These are phyloP conservation scores for Hirtodrosophila trivittata DNA, from an alignment of 2,888 invertebrate genomes.

Conservation along the genomic window DNA sequence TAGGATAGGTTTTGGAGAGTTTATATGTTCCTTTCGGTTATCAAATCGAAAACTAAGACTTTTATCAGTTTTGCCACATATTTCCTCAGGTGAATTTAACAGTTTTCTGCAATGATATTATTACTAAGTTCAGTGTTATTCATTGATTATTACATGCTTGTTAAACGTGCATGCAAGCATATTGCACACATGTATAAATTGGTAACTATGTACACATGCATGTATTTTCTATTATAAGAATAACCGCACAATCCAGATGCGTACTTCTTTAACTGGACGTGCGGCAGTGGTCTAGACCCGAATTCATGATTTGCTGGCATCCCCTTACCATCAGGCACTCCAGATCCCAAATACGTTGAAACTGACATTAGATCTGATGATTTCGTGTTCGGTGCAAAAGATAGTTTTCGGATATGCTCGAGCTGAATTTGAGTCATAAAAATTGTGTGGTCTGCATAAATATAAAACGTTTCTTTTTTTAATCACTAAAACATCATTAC, in stretches of 20 bases:
- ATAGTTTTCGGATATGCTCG: constrained; percentile 81
- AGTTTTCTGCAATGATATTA: constrained; percentile 55
- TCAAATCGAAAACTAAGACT: constrained; percentile 62
- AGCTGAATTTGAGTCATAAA: constrained; percentile 82
- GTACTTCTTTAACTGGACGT: constrained; percentile 73
- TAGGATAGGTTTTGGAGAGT: background rate
- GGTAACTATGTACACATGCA: too few species aligned
- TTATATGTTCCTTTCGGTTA: constrained; percentile 21
- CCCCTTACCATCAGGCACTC: constrained; percentile 33
- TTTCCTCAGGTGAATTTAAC: constrained; percentile 53
- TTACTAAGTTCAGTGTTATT: background rate
- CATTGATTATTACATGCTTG: constrained; percentile 10
- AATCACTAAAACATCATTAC: too few species aligned
- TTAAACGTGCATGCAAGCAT: too few species aligned
- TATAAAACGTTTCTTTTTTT: background rate
- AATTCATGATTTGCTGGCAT: constrained; percentile 30
- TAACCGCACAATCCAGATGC: constrained; percentile 46
- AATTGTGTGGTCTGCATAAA: constrained; percentile 74
- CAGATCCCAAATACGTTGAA: constrained; percentile 17
- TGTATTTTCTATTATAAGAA: too few species aligned
- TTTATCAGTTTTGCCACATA: constrained; percentile 75
- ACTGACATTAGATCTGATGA: constrained; percentile 30
- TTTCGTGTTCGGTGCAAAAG: constrained; percentile 70
- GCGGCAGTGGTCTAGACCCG: constrained; percentile 52
- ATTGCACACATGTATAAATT: too few species aligned